A percentile compares a stretch with the other conserved stretches of the same genome.
Evolutionary conservation across 2,888 invertebrate genomes (phyloP).

Genomic region (Tupiocoris notatus): DNA sequence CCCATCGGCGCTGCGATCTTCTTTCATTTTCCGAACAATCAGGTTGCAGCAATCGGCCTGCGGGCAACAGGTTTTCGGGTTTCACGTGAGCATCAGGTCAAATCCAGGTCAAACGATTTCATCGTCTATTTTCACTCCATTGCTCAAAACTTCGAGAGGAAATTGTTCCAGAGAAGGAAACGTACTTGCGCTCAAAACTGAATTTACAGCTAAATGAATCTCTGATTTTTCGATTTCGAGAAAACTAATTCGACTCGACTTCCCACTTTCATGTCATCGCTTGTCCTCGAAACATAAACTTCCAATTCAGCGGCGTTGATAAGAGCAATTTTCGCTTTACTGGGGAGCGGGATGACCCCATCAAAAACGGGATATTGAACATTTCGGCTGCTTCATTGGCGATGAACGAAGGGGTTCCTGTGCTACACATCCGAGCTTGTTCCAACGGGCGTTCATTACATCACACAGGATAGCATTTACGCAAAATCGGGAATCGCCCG

Average conservation of each 20-base stretch:
- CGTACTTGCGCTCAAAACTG: no score
- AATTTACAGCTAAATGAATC: no score
- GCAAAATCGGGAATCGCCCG: no score
- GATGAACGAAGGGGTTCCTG: conserved; percentile 17
- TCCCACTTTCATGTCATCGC: not conserved
- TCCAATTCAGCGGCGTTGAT: not conserved
- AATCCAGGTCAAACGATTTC: no score
- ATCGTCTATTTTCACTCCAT: no score
- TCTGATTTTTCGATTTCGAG: not conserved
- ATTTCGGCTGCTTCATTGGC: conserved; percentile 11
- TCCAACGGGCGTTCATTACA: no score
- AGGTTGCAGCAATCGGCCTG: no score
- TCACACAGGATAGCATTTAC: no score
- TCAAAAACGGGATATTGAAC: conserved; percentile 37
- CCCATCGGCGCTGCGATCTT: conserved; percentile 10
- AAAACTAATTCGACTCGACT: not conserved
- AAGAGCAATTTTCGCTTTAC: conserved; percentile 25
- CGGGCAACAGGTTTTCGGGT: no score
- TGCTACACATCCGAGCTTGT: not conserved
- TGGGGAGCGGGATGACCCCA: conserved; percentile 18
- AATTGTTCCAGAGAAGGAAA: no score
- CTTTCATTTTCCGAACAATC: conserved; percentile 30
- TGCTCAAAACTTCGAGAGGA: no score
- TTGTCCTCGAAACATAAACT: not conserved
- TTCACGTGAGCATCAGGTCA: no score